Evolutionary conservation across 2,797 vertebrate genomes (phyloP), one percentile per base, ranked within the genome.

Genomic region (Triplophysa bombifrons): DNA sequence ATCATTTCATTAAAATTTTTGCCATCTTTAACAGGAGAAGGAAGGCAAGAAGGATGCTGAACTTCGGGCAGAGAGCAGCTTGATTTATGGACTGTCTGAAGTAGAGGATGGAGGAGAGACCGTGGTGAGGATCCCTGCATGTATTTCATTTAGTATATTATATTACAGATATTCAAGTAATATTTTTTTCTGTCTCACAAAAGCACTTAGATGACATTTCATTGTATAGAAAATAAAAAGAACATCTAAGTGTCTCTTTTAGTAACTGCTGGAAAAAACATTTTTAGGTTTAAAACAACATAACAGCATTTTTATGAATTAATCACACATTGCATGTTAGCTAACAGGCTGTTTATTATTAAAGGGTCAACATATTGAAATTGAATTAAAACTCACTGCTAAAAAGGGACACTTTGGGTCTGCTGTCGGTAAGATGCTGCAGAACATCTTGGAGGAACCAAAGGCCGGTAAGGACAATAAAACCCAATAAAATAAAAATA

Each of bases 341-440:
- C 38, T 50, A 27, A 60, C 7, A 56, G 34, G 2, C 9, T 34
- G 38, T 76, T 20, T 61, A n/a, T 4, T 0, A 55, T 17, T 72
- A 8, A 55, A 72, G 68, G 68, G 8, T 50, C 68, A 88, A 87
- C 84, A 84, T 0, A 74, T 93, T 80, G 90, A 92, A 82, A 87
- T 89, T 19, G 83, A 85, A 0, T 38, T 90, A 16, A 88, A 70
- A 44, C 87, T 92, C 55, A 85, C 89, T 25, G 88, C 89, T 76
- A 86, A 89, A 83, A 90, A 91, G 75, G 84, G 89, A 61, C 85
- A 89, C 0, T 74, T 91, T 65, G 85, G 85, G 70, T 89, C 90
- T 0, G 84, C 85, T 68, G 80, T 93, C 0, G 80, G 90, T 50
- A 88, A 91, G 65, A 84, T 92, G 79, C 82, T 93, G 80, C 88